Base-by-base conservation (phyloP, 2,888 invertebrate species). In the Drosophila dives region DNA sequence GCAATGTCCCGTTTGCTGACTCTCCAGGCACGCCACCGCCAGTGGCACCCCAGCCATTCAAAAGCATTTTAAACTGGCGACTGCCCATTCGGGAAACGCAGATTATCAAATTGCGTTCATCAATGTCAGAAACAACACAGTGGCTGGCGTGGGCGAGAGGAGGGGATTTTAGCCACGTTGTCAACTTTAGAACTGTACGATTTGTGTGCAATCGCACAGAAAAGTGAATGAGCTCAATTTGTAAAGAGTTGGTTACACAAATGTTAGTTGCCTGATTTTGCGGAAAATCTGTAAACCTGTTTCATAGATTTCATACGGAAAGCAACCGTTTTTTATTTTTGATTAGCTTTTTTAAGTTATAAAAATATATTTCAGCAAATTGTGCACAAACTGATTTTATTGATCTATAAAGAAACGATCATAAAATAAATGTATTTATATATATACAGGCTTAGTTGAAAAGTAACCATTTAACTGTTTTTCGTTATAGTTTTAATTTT, bases 91-190 rank as follows among this genome's bases (percentile, higher is more conserved):
- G 70, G 66, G 63, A 71, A 77, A 73, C 72, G 70, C 62, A 68
- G 77, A 61, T 72, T 67, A 77, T 77, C 80, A 80, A 67, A 80
- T 58, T 72, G 81, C 78, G 80, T 87, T 81, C 84, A 89, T 85
- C 84, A 85, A 89, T 86, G 85, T 74, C 72, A 86, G 71, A 62
- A 65, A 40, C 54, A 10, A 59, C 65, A 36, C n/a, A n/a, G 17
- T 8, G 10, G n/a, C 34, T 7, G 38, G 15, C 38, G 55, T 33
- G 42, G 20, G 38, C 8, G 26, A 1, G 11, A 7, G 26, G 2
- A 26, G 12, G 3, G 36, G 34, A 17, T 2, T 10, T 23, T 17
- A 5, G 40, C 49, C 70, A 65, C 34, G 66, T 69, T 81, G 89
- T 71, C 83, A 83, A 66, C 72, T 80, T 64, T 40, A 36, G 76